Evolutionary conservation across 2,113 vertebrate genomes (phyloP), one percentile per base, ranked within the genome.

Genomic region (Rissa tridactyla): DNA sequence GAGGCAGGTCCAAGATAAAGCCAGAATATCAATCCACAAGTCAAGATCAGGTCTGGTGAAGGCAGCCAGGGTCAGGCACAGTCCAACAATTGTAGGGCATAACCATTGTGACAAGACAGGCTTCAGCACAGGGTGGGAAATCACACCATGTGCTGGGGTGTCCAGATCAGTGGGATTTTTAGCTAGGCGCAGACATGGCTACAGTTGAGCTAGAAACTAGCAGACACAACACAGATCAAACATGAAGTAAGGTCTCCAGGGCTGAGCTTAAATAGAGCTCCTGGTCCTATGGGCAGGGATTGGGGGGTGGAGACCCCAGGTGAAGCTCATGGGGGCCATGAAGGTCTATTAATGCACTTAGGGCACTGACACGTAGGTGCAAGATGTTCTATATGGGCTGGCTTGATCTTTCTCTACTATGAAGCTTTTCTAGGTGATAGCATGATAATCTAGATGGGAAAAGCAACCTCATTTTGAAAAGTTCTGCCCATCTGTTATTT

Each of bases 131-230:
- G 16, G 17, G 10, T 36, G 29, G 25, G 36, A 60, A 52, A 15
- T 25, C 38, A 22, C 4, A 23, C 30, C 32, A 3, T 2, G 9
- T 8, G 10, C 36, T 47, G 22, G 26, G 1, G 2, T 9, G 7
- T 2, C 15, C 25, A 54, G 20, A n/a, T n/a, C 71, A 55, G 44
- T 4, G 4, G 32, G 6, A 11, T 11, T 29, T 77, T 3, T 18
- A 77, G 29, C 8, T 9, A 38, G 25, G 44, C 52, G 7, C 13
- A 38, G 27, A 38, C 52, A 9, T 15, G 2, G 6, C 54, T 54
- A 4, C 16, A 3, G 25, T 83, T 16, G 1, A 78, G 3, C 36
- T 58, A 2, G 14, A 42, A 66, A 52, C 3, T 5, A 75, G 5
- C 38, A n/a, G 3, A 1, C 14, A 36, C 9, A 34, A 10, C 61